Base-by-base conservation (phyloP, 2,888 invertebrate genomes). In the Leptinotarsa tumamoca region DNA sequence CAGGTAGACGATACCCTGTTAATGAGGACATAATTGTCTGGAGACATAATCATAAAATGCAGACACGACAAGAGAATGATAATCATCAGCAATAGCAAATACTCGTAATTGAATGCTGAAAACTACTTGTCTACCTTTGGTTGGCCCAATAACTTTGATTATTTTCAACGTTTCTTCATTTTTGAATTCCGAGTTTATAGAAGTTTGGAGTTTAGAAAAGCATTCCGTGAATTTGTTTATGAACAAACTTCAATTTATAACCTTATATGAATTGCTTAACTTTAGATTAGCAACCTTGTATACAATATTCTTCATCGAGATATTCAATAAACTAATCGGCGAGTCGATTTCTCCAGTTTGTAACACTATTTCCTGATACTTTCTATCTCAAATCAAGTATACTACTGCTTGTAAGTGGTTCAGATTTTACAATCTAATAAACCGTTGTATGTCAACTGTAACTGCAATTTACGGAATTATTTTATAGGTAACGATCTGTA, bases 21-120 rank as follows among this genome's bases (percentile, higher is more conserved):
- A 71, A 74, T 71, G 74, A 70, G 71, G 23, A 74, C 67, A 58
- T 71, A 58, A 58, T 61, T 67, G 58, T 67, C 67, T 70, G n/a
- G 67, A 70, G 52, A 67, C 54, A 56, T 70, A 70, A 70, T 43
- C 13, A 43, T 43, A 5, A 43, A 43, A 52, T 52, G 4, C 52
- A 52, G n/a, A n/a, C n/a, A 17, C 5, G n/a, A 52, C 15, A 52
- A 52, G 52, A 0, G 2, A 43, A 43, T 10, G 10, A 43, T 43
- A 43, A 43, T 10, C 43, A 33, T 33, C 33, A 33, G 33, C 5
- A 5, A 33, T 5, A 33, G 33, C 43, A 43, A 43, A 43, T 43
- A 33, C 33, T 33, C 2, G 33, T 33, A 13, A 10, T 10, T 43
- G 43, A 43, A 43, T 13, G 43, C 10, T 43, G 10, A 43, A 43